phyloP scores from a whole-genome alignment of 1,140 invertebrate species.

The Trypoxylus dichotomus region DNA sequence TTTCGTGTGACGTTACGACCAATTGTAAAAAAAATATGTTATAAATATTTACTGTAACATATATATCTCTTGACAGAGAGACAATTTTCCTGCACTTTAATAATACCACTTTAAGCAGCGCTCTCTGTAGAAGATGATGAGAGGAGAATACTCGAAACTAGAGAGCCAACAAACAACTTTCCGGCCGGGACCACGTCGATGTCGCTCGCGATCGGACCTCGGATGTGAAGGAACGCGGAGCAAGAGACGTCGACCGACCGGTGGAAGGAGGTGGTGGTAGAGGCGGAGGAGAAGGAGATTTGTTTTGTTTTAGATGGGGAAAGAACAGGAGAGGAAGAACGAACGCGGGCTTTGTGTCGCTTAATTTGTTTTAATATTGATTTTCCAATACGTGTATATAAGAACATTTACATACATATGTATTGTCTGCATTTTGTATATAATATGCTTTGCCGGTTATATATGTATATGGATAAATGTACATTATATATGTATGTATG shows the following conservation, averaged over 20 bases:
- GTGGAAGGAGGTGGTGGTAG: not conserved
- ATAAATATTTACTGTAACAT: too few relatives aligned
- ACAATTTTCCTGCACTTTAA: too few relatives aligned
- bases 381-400: slow-evolving; percentile 20
- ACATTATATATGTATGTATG: not conserved
- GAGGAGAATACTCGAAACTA: not conserved
- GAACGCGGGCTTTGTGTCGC: slow-evolving; percentile 13
- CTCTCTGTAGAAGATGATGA: not conserved
- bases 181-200: not conserved
- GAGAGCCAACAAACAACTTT: not conserved
- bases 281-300: not conserved
- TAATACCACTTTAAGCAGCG: too few relatives aligned
- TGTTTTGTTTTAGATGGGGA: slow-evolving; percentile 17
- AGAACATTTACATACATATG: slow-evolving; percentile 17
- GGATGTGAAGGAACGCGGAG: not conserved
- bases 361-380: slow-evolving; percentile 26
- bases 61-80: too few relatives aligned
- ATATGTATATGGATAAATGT: not conserved
- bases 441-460: not conserved
- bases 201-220: not conserved
- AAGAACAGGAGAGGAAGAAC: slow-evolving; percentile 5
- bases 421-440: not conserved
- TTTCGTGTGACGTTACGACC: too few relatives aligned
- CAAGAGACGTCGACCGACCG: not conserved
- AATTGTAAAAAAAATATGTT: too few relatives aligned